Conservation (phyloP, 2,888 invertebrate genomes). For the Tachystola acroxantha region DNA sequence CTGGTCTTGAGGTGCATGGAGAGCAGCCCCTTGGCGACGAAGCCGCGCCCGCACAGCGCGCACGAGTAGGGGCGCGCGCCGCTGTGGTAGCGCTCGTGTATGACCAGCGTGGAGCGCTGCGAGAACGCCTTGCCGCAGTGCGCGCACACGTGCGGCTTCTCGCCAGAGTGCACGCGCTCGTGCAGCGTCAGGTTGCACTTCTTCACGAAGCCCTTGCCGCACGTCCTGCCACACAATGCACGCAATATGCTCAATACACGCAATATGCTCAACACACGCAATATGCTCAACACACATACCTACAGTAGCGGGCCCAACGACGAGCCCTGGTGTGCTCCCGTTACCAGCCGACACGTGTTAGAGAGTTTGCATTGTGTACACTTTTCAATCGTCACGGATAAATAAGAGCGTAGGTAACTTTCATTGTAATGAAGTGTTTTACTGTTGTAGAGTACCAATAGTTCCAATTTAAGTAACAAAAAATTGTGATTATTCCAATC, state of each 20-base stretch:
- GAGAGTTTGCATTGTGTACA: no score
- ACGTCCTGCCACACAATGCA: slow-evolving; percentile 39
- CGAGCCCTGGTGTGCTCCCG: no score
- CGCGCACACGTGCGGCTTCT: slow-evolving; percentile 79
- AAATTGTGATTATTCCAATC: no score
- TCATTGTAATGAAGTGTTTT: no score
- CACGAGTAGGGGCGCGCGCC: slow-evolving; percentile 80
- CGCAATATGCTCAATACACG: background rate
- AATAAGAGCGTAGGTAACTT: no score
- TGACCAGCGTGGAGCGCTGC: slow-evolving; percentile 78
- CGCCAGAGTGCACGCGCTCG: slow-evolving; percentile 80
- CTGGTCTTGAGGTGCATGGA: slow-evolving; percentile 79
- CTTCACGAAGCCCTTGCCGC: slow-evolving; percentile 79
- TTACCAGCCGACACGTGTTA: no score
- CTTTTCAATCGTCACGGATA: no score
- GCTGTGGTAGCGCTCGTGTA: slow-evolving; percentile 80
- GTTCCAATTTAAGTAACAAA: no score
- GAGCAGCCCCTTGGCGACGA: slow-evolving; percentile 80
- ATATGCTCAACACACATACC: no score
- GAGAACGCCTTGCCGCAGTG: slow-evolving; percentile 81
- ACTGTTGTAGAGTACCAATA: no score
- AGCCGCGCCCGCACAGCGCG: slow-evolving; percentile 78
- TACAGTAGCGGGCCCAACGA: no score
- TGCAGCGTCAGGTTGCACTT: slow-evolving; percentile 79
- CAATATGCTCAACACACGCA: no score